Evolutionary conservation across 2,888 invertebrate species (phyloP).

Genomic region (Pediacus dermestoides): DNA sequence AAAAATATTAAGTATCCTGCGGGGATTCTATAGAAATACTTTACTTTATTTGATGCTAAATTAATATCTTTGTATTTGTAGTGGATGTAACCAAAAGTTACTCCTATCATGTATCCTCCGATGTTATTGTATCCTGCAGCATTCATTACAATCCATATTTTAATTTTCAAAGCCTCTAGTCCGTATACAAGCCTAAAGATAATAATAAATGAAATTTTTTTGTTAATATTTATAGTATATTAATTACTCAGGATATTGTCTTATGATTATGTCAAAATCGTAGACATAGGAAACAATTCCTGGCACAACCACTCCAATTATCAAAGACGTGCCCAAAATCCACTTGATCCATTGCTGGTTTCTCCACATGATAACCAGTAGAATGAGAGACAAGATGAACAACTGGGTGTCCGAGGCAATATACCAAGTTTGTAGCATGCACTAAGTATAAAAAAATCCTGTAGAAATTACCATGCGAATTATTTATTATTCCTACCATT

Average conservation of each 20-base stretch:
- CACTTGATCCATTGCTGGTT: background rate
- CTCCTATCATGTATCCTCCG: background rate
- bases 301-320: constrained; percentile 24
- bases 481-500: constrained; percentile 31
- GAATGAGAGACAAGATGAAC: constrained; percentile 27
- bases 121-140: constrained; percentile 3
- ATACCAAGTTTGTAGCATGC: constrained; percentile 35
- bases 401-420: constrained; percentile 34
- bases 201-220: background rate
- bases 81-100: constrained; percentile 2
- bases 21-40: background rate
- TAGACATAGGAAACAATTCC: constrained; percentile 17
- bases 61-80: background rate
- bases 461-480: too few species aligned
- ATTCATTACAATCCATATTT: background rate
- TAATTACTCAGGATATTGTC: constrained; percentile 13
- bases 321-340: constrained; percentile 10
- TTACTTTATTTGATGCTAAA: too few species aligned
- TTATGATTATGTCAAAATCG: constrained; percentile 3
- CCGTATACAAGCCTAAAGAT: too few species aligned
- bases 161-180: too few species aligned
- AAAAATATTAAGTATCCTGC: constrained; percentile 17
- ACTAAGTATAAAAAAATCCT: too few species aligned
- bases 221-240: background rate
- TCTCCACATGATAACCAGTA: constrained; percentile 26